Evolutionary conservation across 2,888 invertebrate species (phyloP).

Genomic region (Polymixis flavicincta): DNA sequence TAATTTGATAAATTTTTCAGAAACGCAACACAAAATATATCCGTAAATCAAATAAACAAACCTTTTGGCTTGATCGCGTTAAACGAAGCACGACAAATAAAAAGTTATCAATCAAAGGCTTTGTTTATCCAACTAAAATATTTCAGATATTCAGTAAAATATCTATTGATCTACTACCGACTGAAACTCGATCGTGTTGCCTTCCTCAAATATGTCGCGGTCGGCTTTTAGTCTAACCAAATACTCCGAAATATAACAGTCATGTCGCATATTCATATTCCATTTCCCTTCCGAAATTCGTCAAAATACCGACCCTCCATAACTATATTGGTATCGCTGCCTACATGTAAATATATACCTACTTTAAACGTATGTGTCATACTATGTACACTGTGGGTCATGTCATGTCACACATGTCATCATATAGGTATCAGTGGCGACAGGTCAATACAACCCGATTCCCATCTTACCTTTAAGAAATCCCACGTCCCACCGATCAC

Average conservation of each 20-base stretch:
- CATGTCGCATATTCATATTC: slow-evolving; percentile 5
- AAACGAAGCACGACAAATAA: not conserved
- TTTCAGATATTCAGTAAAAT: slow-evolving; percentile 1
- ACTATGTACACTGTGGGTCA: not conserved
- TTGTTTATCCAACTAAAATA: not conserved
- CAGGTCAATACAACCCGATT: too few relatives aligned
- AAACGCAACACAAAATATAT: not conserved
- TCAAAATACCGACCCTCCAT: not conserved
- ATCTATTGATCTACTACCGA: not conserved
- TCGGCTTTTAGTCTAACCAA: slow-evolving; percentile 19
- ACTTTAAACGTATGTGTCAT: not conserved
- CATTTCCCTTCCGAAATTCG: not conserved
- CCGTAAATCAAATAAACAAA: not conserved
- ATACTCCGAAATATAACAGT: not conserved
- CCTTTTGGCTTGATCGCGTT: not conserved
- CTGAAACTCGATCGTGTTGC: not conserved
- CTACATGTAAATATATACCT: not conserved
- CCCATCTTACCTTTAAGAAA: too few relatives aligned
- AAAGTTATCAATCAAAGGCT: not conserved
- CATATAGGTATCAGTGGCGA: not conserved
- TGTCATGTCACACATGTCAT: slow-evolving; percentile 1
- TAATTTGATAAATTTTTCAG: too few relatives aligned
- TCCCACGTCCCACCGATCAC: too few relatives aligned
- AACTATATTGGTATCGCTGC: not conserved
- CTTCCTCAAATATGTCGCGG: slow-evolving; percentile 12